Evolutionary conservation across 2,888 invertebrate species (phyloP).

Genomic region (Urechis unicinctus): DNA sequence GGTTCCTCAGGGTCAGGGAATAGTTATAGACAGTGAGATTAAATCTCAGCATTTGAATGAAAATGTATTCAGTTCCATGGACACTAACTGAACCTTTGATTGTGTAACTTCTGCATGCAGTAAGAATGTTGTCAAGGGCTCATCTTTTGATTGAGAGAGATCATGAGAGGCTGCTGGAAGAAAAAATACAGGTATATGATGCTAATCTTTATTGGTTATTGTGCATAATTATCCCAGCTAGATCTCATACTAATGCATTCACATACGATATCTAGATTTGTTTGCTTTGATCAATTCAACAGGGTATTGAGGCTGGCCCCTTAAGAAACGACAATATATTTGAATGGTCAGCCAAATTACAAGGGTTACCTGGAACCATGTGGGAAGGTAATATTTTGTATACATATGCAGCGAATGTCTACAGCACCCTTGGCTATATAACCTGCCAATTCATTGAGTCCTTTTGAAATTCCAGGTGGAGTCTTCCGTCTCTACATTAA

Average conservation of each 20-base stretch:
- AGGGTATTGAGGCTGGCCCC: conserved; percentile 40
- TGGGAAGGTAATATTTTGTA: conserved; percentile 42
- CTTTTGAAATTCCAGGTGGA: conserved; percentile 30
- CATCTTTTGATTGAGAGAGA: conserved; percentile 40
- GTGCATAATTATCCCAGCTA: too few relatives aligned
- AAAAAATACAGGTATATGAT: conserved; percentile 34
- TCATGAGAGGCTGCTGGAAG: conserved; percentile 26
- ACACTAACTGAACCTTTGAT: too few relatives aligned
- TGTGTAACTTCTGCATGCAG: too few relatives aligned
- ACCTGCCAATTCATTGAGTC: not conserved
- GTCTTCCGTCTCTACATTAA: conserved; percentile 41
- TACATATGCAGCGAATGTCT: not conserved
- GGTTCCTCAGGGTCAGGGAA: too few relatives aligned
- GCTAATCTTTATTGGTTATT: not conserved
- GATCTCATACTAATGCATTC: too few relatives aligned
- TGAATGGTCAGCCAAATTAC: conserved; percentile 44
- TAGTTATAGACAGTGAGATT: too few relatives aligned
- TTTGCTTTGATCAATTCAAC: not conserved
- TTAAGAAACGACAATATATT: conserved; percentile 39
- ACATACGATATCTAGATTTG: too few relatives aligned
- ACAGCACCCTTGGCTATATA: not conserved
- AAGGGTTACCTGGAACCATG: conserved; percentile 32
- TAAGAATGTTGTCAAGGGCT: conserved; percentile 41
- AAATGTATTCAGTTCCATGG: too few relatives aligned
- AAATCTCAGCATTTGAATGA: too few relatives aligned